These are phyloP conservation scores for Chrysolina haemoptera DNA, from an alignment of 2,888 invertebrate genomes.

Conservation along the genomic window DNA sequence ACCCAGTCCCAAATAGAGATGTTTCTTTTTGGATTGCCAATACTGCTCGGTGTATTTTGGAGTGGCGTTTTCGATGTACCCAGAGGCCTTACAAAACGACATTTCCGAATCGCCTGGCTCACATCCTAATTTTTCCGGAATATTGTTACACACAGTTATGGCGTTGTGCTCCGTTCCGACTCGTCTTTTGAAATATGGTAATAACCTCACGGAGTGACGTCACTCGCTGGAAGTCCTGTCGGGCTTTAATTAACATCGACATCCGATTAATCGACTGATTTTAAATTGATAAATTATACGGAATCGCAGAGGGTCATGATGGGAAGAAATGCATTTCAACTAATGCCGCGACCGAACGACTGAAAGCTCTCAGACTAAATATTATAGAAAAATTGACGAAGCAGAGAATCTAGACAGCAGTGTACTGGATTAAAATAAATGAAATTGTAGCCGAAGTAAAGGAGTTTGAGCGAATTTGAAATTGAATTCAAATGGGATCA, in stretches of 20 bases:
- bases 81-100: background rate
- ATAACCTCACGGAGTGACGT: conserved; percentile 5
- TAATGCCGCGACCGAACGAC: background rate
- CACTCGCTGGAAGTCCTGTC: conserved; percentile 10
- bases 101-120: background rate
- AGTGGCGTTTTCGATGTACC: too few species aligned
- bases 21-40: too few species aligned
- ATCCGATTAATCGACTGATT: conserved; percentile 22
- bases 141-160: conserved; percentile 45
- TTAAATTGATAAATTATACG: conserved; percentile 21
- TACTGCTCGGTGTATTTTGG: too few species aligned
- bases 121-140: conserved; percentile 11
- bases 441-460: background rate
- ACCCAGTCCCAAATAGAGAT: too few species aligned
- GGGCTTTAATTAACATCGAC: conserved; percentile 6
- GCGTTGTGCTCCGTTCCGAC: conserved; percentile 31
- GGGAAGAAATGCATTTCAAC: conserved; percentile 1
- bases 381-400: background rate
- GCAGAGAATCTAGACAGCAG: background rate
- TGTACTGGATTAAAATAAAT: background rate
- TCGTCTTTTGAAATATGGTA: conserved; percentile 22
- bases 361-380: background rate
- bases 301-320: background rate
- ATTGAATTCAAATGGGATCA: too few species aligned
- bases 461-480: background rate